These are phyloP conservation scores for Phaetusa simplex DNA, from an alignment of 2,113 vertebrate genomes.

Conservation along the genomic window DNA sequence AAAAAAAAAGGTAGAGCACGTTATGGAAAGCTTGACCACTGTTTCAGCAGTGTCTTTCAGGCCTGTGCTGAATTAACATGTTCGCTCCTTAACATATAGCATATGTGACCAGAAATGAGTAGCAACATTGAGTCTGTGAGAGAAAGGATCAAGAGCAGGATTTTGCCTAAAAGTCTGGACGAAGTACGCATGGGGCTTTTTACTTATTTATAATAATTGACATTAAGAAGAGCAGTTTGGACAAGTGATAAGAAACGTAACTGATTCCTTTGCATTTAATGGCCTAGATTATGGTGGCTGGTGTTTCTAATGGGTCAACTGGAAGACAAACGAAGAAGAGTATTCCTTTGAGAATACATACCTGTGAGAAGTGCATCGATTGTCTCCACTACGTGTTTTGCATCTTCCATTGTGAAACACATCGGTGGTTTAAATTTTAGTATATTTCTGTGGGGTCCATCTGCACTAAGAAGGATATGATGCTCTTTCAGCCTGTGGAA, in stretches of 20 bases:
- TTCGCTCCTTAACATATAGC: not conserved
- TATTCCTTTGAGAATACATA: slow-evolving; percentile 11
- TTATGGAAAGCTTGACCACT: not conserved
- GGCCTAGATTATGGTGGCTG: not conserved
- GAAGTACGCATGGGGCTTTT: not conserved
- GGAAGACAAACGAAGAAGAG: not conserved
- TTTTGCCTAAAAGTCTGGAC: not conserved
- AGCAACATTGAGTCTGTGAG: not conserved
- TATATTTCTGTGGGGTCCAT: slow-evolving; percentile 92
- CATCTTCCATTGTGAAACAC: slow-evolving; percentile 90
- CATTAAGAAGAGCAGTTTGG: not conserved
- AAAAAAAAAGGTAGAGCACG: not conserved
- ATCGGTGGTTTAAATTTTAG: slow-evolving; percentile 96
- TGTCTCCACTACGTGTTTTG: slow-evolving; percentile 80
- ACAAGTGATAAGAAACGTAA: not conserved
- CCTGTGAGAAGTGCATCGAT: slow-evolving; percentile 89
- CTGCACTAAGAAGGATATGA: slow-evolving; percentile 88
- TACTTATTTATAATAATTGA: not conserved
- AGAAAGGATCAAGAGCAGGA: not conserved
- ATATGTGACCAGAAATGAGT: not conserved
- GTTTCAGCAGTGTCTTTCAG: not conserved
- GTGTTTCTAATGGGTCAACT: not conserved
- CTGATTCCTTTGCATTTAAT: not conserved
- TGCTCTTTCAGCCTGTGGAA: slow-evolving; percentile 86
- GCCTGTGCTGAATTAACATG: not conserved